Conservation (phyloP, 2,888 invertebrate genomes). For the Schizaphis graminum region DNA sequence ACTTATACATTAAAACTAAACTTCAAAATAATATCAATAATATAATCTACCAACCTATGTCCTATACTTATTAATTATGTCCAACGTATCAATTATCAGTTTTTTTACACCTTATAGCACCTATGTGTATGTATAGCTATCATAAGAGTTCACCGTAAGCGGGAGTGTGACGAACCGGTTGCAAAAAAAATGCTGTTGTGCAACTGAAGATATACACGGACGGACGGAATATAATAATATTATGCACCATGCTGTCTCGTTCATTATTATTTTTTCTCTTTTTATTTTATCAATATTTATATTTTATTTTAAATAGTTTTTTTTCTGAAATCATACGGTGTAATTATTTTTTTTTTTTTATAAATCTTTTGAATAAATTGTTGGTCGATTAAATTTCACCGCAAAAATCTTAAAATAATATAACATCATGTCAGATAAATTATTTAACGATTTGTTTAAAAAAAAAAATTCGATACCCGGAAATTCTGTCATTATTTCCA, state of each 20-base stretch:
- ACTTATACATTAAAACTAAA: neutral
- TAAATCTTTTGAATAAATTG: neutral
- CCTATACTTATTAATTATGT: neutral
- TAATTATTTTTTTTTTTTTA: neutral
- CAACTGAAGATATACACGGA: neutral
- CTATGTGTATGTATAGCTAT: neutral
- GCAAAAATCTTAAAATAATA: neutral
- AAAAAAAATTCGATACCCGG: slow-evolving; percentile 19
- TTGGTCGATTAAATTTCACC: slow-evolving; percentile 22
- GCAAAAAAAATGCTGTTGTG: slow-evolving; percentile 43
- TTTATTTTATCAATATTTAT: neutral
- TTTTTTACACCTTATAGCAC: neutral
- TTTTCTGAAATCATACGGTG: neutral
- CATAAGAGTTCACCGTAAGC: neutral
- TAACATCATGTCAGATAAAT: slow-evolving; percentile 5
- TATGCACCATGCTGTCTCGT: neutral
- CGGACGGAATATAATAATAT: neutral
- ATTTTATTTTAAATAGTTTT: neutral
- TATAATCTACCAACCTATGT: neutral
- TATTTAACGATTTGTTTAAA: neutral
- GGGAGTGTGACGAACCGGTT: neutral
- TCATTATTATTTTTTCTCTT: slow-evolving; percentile 6
- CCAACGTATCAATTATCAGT: neutral
- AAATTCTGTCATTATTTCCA: slow-evolving; percentile 12
- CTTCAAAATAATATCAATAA: neutral